Base-by-base conservation (phyloP, 2,113 vertebrate genomes). In the Girardinichthys multiradiatus region DNA sequence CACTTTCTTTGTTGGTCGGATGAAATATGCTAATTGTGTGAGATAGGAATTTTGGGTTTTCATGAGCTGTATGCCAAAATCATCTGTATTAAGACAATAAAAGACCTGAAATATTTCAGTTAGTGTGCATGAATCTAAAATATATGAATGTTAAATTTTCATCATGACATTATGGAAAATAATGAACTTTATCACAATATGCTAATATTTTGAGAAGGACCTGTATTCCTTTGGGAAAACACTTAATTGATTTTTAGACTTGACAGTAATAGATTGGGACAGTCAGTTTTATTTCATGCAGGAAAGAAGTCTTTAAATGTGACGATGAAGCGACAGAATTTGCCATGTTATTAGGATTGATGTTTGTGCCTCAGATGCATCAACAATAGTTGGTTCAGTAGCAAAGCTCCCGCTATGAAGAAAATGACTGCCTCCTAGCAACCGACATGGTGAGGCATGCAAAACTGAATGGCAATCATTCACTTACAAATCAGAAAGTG, bases 331-430 rank as follows among this genome's bases (percentile, higher is more conserved):
- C 78, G 70, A 51, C 60, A 64, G 68, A 68, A 63, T 83, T 83
- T 82, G 61, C 80, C 62, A 57, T 70, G 80, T 68, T 86, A 81
- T 89, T 89, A 85, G 81, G 86, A 86, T 87, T 89, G 82, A 89
- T 90, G 85, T 84, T 90, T 88, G 79, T 81, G 83, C 85, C 83
- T 91, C 80, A 86, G 74, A 92, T 79, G 90, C 74, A 88, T 82
- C 76, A 83, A 87, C 79, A 88, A 90, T 86, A 83, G 79, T 72
- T 78, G 72, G 71, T 85, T 82, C 70, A 76, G 82, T 81, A 26
- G 83, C 87, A 82, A 83, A 75, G 74, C 82, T 85, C 84, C 74
- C 35, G 77, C 90, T 77, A 90, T 75, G 87, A 84, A 67, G 81
- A 74, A 82, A 85, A 87, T 86, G 72, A 91, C 85, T 87, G 80